A percentile compares a stretch with the other conserved stretches of the same genome.
Evolutionary conservation across 2,888 invertebrate species (phyloP).

Genomic region (Erebia ligea): DNA sequence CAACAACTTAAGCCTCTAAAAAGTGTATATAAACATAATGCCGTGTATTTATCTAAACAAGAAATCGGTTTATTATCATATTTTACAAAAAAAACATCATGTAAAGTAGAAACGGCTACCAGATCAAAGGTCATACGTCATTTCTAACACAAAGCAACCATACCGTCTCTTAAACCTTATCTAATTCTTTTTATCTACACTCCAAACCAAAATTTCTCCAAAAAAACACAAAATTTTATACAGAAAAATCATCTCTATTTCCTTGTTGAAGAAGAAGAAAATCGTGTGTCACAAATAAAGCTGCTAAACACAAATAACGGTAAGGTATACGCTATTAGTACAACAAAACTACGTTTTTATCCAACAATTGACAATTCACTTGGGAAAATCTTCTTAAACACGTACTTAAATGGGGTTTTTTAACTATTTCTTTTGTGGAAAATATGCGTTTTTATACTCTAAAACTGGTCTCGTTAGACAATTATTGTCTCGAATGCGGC

Average conservation of each 20-base stretch:
- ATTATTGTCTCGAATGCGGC: conserved; percentile 6
- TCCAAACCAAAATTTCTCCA: conserved; percentile 2
- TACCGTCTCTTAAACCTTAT: conserved; percentile 52
- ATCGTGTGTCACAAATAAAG: conserved; percentile 1
- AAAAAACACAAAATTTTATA: conserved; percentile 4
- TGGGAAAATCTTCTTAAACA: conserved; percentile 48
- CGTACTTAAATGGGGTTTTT: conserved; percentile 43
- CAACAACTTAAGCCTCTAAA: conserved; percentile 22
- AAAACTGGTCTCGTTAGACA: conserved; percentile 32
- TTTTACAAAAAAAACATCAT: conserved; percentile 13
- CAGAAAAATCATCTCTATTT: conserved; percentile 25
- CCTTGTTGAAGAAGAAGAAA: neutral
- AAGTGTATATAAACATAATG: conserved; percentile 33
- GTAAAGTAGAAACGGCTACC: conserved; percentile 46
- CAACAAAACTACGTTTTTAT: conserved; percentile 45
- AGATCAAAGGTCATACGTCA: conserved; percentile 55
- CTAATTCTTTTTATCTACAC: conserved; percentile 35
- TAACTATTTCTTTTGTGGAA: conserved; percentile 38
- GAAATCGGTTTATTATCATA: conserved; percentile 27
- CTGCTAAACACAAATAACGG: neutral
- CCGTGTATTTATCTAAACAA: conserved; percentile 33
- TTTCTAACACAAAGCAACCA: conserved; percentile 54
- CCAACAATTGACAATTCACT: conserved; percentile 49
- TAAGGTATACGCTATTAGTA: conserved; percentile 48
- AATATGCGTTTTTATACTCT: conserved; percentile 27